A percentile compares a stretch with the other conserved stretches of the same genome.
phyloP scores from a whole-genome alignment of 1,140 invertebrate genomes.

The Listronotus bonariensis region DNA sequence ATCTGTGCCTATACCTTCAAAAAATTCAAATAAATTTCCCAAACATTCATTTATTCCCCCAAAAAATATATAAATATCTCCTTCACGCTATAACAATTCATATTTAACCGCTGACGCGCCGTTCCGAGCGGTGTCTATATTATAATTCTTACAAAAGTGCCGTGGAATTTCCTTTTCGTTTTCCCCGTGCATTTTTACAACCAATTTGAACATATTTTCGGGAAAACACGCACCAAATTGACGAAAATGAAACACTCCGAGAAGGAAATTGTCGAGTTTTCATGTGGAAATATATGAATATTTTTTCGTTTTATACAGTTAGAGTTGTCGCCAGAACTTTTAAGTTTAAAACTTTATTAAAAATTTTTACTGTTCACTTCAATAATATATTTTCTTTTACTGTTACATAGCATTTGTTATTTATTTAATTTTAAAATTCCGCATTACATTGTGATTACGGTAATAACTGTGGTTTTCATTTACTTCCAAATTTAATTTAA shows the following conservation, averaged over 20 bases:
- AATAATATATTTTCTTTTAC: no score
- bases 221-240: conserved; percentile 6
- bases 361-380: no score
- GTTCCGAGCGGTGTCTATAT: background rate
- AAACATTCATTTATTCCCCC: background rate
- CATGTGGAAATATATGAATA: no score
- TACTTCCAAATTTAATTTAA: no score
- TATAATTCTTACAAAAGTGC: conserved; percentile 3
- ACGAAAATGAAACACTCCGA: conserved; percentile 5
- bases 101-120: background rate
- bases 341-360: no score
- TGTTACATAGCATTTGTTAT: no score
- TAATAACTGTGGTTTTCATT: no score
- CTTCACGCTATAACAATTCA: conserved; percentile 1
- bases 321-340: no score
- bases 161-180: background rate
- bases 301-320: no score
- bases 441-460: no score
- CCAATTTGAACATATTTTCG: conserved; percentile 14
- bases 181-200: conserved; percentile 14
- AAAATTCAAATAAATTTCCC: background rate
- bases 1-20: no score
- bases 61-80: background rate
- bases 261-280: background rate
- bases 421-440: no score